phyloP scores from a whole-genome alignment of 2,113 vertebrate genomes.

The Catharus bicknelli region DNA sequence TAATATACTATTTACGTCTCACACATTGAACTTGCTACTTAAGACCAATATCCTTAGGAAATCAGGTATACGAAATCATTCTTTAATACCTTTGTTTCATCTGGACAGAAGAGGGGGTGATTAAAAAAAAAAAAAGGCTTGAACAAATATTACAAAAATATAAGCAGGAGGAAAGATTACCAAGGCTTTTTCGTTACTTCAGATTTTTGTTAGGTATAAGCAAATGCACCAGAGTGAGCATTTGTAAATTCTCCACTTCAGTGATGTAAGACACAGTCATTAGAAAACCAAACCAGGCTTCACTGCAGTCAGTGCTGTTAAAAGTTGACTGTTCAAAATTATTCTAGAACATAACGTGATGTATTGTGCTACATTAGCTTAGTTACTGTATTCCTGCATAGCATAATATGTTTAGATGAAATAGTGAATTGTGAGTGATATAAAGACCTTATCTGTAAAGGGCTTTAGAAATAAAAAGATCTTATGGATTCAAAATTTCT shows the following conservation, averaged over 20 bases:
- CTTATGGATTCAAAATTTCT: not conserved
- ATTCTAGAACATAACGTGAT: not conserved
- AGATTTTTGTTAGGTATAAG: not conserved
- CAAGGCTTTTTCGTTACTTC: not conserved
- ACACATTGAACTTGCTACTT: not conserved
- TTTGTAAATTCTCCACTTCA: not conserved
- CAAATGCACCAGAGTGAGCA: not conserved
- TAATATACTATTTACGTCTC: not conserved
- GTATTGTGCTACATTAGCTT: not conserved
- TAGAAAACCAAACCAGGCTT: not conserved
- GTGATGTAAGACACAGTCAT: not conserved
- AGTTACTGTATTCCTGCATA: not conserved
- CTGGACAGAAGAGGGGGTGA: not conserved
- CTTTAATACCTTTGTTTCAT: not conserved
- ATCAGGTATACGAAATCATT: not conserved
- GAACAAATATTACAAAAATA: not conserved
- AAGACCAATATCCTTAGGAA: not conserved
- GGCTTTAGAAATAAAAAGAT: not conserved
- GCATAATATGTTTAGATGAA: not conserved
- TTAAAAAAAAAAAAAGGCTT: not conserved
- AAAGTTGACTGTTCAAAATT: not conserved
- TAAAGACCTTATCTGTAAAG: not conserved
- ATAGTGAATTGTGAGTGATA: not conserved
- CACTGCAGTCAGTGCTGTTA: not conserved
- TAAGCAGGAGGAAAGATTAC: not conserved